phyloP scores from a whole-genome alignment of 2,888 invertebrate genomes.

The Bombylius major region DNA sequence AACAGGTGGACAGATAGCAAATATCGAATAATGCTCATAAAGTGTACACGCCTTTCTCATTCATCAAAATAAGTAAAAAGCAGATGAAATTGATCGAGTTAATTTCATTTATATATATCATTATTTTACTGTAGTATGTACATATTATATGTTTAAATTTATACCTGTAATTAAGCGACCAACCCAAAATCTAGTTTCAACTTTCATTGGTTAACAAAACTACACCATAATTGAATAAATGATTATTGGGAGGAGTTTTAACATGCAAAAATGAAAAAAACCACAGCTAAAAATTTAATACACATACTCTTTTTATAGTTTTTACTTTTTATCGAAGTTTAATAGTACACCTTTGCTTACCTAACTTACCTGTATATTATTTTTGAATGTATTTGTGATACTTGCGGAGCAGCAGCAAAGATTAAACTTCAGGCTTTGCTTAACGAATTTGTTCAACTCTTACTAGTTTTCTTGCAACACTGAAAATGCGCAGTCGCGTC shows the following conservation, averaged over 20 bases:
- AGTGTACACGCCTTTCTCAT: neutral
- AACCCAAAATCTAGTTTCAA: neutral
- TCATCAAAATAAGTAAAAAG: neutral
- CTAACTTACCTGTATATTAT: no score
- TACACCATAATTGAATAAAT: neutral
- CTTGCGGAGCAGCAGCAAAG: no score
- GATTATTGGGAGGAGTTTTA: neutral
- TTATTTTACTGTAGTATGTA: neutral
- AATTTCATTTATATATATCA: no score
- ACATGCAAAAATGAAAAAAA: neutral
- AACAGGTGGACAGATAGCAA: neutral
- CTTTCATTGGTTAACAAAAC: no score
- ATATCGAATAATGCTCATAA: neutral
- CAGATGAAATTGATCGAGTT: neutral
- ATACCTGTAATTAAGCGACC: neutral
- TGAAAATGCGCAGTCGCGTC: neutral
- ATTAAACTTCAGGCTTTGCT: neutral
- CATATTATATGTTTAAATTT: neutral
- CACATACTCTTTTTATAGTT: no score
- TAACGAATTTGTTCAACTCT: neutral
- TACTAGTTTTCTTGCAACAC: neutral
- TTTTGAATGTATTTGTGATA: no score
- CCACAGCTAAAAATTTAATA: no score
- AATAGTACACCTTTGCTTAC: no score
- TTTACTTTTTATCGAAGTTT: no score